Percentiles rank a stretch among this genome's conserved stretches.
Conservation (phyloP, 2,113 vertebrate genomes). For the Hylia prasina region DNA sequence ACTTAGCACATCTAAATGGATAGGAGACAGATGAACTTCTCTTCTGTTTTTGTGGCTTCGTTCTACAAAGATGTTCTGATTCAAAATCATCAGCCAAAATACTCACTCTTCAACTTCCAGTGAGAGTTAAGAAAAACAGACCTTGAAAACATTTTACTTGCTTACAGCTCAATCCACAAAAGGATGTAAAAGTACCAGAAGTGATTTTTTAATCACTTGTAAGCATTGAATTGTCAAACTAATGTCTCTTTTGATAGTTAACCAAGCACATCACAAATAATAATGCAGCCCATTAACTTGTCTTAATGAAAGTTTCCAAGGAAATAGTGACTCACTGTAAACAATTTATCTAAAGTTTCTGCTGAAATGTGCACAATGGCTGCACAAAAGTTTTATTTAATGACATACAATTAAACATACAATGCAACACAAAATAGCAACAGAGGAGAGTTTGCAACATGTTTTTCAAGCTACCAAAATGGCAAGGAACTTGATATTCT, state of each 20-base stretch:
- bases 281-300: not conserved
- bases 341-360: not conserved
- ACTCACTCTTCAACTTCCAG: not conserved
- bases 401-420: not conserved
- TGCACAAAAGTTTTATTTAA: not conserved
- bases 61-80: not conserved
- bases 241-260: constrained; percentile 22
- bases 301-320: constrained; percentile 43
- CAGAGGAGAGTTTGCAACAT: not conserved
- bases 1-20: not conserved
- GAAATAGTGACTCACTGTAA: not conserved
- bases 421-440: not conserved
- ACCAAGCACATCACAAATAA: constrained; percentile 47
- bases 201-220: constrained; percentile 17
- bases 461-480: not conserved
- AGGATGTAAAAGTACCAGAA: not conserved
- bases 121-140: not conserved
- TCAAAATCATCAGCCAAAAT: not conserved
- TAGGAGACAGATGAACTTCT: not conserved
- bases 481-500: not conserved
- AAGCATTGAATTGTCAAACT: constrained; percentile 2
- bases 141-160: not conserved
- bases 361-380: not conserved
- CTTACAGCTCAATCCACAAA: not conserved
- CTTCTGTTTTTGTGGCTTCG: not conserved